These are phyloP conservation scores for Syrphus vitripennis DNA, from an alignment of 2,888 invertebrate species.

Conservation along the genomic window DNA sequence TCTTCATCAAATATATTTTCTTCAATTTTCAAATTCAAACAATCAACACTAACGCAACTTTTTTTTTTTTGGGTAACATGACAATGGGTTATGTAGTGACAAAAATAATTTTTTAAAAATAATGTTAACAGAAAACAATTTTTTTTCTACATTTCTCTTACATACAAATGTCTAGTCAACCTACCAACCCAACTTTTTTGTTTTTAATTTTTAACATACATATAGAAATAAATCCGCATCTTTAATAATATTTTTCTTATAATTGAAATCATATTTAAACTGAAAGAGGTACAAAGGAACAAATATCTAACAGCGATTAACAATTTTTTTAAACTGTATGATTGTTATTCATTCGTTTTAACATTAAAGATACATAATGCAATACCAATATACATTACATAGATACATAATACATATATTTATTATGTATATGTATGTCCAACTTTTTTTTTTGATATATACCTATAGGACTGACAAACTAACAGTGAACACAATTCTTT, in stretches of 20 bases:
- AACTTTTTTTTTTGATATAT: not conserved
- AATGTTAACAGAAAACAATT: not conserved
- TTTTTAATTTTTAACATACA: not conserved
- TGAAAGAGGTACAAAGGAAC: not conserved
- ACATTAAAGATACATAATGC: slow-evolving; percentile 40
- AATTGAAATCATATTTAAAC: not conserved
- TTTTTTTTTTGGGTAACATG: not conserved
- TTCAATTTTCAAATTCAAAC: slow-evolving; percentile 47
- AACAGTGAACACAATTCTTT: slow-evolving; percentile 63
- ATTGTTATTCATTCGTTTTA: slow-evolving; percentile 1
- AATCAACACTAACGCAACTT: slow-evolving; percentile 41
- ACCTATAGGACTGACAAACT: slow-evolving; percentile 48
- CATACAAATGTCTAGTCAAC: no score
- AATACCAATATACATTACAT: no score
- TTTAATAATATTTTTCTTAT: not conserved
- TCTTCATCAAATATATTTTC: slow-evolving; percentile 42
- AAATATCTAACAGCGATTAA: not conserved
- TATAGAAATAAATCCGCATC: not conserved
- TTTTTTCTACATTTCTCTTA: no score
- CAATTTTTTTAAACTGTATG: not conserved
- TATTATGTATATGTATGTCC: not conserved
- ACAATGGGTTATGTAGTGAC: not conserved
- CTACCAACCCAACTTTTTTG: no score
- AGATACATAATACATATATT: no score
- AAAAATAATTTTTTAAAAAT: not conserved